phyloP scores from a whole-genome alignment of 2,113 vertebrate genomes.

The Craseonycteris thonglongyai region DNA sequence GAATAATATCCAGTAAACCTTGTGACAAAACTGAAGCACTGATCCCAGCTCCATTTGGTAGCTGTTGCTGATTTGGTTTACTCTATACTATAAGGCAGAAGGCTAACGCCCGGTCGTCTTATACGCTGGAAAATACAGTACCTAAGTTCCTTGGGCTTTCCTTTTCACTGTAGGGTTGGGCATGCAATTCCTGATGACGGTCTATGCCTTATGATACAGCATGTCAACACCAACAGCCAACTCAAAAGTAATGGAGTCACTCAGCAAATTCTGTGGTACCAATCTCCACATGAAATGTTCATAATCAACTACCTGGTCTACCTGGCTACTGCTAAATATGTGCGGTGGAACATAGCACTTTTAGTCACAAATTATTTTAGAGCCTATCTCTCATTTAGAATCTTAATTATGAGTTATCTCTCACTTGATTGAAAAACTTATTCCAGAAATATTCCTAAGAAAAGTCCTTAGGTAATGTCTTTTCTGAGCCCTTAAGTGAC shows the following conservation, averaged over 20 bases:
- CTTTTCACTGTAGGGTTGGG: not conserved
- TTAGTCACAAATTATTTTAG: not conserved
- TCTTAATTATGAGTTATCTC: not conserved
- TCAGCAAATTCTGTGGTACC: not conserved
- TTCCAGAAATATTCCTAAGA: not conserved
- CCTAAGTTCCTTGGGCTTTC: not conserved
- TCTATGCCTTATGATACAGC: not conserved
- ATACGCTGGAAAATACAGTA: no score
- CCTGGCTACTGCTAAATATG: not conserved
- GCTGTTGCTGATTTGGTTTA: not conserved
- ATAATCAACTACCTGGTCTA: not conserved
- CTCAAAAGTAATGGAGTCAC: not conserved
- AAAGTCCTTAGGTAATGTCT: not conserved
- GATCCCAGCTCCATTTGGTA: not conserved
- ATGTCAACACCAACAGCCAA: not conserved
- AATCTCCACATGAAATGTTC: not conserved
- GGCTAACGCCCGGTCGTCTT: no score
- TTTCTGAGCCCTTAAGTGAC: not conserved
- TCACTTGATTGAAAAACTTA: not conserved
- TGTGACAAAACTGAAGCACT: not conserved
- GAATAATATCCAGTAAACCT: not conserved
- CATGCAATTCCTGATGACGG: not conserved
- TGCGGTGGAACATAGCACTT: not conserved
- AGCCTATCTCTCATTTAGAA: not conserved
- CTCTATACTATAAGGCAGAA: not conserved